Percentiles rank a stretch among this genome's conserved stretches.
Conservation (phyloP, 2,888 invertebrate species). For the Lasius platythorax region DNA sequence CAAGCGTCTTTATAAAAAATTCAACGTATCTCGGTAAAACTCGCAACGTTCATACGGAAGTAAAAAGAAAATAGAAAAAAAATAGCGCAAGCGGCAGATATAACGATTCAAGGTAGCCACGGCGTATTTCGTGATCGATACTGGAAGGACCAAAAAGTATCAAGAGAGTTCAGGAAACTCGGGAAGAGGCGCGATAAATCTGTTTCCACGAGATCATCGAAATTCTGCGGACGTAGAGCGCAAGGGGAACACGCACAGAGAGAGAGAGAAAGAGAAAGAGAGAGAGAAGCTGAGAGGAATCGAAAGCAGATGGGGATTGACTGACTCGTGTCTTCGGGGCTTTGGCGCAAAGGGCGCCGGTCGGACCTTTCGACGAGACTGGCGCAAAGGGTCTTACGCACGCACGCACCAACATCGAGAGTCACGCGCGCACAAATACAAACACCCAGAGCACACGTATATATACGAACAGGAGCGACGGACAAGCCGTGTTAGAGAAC, state of each 20-base stretch:
- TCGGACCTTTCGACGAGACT: conserved; percentile 42
- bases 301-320: conserved; percentile 77
- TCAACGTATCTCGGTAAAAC: conserved; percentile 33
- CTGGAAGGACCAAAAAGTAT: conserved; percentile 9
- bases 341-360: conserved; percentile 58
- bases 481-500: conserved; percentile 57
- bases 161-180: conserved; percentile 48
- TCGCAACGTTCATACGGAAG: conserved; percentile 7
- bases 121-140: conserved; percentile 43
- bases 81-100: conserved; percentile 20
- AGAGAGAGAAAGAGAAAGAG: conserved; percentile 36
- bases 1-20: conserved; percentile 39
- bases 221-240: conserved; percentile 71
- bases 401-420: conserved; percentile 28
- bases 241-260: conserved; percentile 54
- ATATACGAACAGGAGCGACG: conserved; percentile 35
- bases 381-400: conserved; percentile 64
- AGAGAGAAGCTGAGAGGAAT: conserved; percentile 59
- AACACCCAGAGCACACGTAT: conserved; percentile 10
- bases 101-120: conserved; percentile 27
- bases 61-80: conserved; percentile 19
- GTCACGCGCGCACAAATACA: conserved; percentile 18
- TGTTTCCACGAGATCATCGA: conserved; percentile 73
- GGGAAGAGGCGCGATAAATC: conserved; percentile 72
- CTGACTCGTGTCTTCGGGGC: conserved; percentile 74